Percentiles rank a stretch among this genome's conserved stretches.
phyloP scores from a whole-genome alignment of 2,797 vertebrate genomes.

The Anguilla marmorata region DNA sequence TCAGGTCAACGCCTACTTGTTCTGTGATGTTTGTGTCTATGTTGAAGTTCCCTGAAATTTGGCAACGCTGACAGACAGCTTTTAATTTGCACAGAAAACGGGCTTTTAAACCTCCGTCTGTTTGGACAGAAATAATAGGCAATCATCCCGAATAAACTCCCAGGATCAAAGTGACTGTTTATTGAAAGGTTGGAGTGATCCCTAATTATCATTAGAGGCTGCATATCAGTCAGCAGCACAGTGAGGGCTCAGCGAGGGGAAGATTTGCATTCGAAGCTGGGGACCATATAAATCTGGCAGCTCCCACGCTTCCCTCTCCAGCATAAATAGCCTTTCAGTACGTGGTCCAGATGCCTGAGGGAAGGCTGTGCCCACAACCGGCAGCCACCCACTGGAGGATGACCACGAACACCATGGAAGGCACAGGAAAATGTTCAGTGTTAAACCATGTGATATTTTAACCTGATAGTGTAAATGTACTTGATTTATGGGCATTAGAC shows the following conservation, averaged over 20 bases:
- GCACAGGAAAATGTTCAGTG: neutral
- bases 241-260: neutral
- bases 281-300: constrained; percentile 2
- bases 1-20: neutral
- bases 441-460: neutral
- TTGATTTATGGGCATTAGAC: neutral
- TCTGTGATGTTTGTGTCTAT: neutral
- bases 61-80: neutral
- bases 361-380: neutral
- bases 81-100: neutral
- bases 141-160: constrained; percentile 43
- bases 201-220: constrained; percentile 2
- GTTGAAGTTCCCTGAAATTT: neutral
- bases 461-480: neutral
- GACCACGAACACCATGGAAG: neutral
- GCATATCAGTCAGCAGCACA: neutral
- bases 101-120: constrained; percentile 30
- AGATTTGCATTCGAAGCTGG: neutral
- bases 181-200: neutral
- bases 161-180: constrained; percentile 7
- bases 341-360: neutral
- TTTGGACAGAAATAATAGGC: constrained; percentile 32
- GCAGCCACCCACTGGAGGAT: neutral
- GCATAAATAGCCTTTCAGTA: constrained; percentile 63
- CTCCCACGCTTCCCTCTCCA: constrained; percentile 34